Evolutionary conservation across 2,888 invertebrate species (phyloP), one percentile per base, ranked within the genome.

Genomic region (Orchesellides sinensis): DNA sequence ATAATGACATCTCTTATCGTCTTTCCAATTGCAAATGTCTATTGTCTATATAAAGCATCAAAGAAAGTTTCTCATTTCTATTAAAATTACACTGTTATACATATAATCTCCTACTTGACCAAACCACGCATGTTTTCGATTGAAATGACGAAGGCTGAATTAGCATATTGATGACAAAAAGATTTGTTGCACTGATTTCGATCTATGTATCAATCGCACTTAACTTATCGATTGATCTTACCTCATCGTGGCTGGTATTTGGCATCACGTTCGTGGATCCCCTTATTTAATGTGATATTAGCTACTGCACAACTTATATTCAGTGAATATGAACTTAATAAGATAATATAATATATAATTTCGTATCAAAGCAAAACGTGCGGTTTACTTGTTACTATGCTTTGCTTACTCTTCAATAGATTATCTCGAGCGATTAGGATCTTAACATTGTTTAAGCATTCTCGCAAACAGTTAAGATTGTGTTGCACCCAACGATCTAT

Each of bases 101-200:
- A 68, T 69, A 40, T 8, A 40, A 2, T 2, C 10, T 5, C 10
- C 14, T 14, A 40, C n/a, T 40, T 14, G 40, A 40, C 40, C 1
- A n/a, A 40, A 40, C n/a, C 2, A 8, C 14, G 10, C n/a, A 14
- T 40, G 40, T 10, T 35, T 54, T 52, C 21, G 70, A 56, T 56
- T 35, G 27, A 56, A 59, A 45, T 27, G 59, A 56, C 45, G 35
- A 70, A 70, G 54, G 70, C 49, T 49, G 49, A 59, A 70, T 70
- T 70, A 70, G 70, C 70, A 70, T 70, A 70, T 70, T 59, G 70
- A 70, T 70, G 56, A 70, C 54, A 69, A 54, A 45, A 21, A 69
- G 69, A 54, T 69, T 69, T 54, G 12, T 54, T 54, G 69, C 49
- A 70, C 70, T 70, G 70, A 70, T 70, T 56, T n/a, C 17, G 40